phyloP scores from a whole-genome alignment of 1,140 invertebrate species.

The Heliconius himera region DNA sequence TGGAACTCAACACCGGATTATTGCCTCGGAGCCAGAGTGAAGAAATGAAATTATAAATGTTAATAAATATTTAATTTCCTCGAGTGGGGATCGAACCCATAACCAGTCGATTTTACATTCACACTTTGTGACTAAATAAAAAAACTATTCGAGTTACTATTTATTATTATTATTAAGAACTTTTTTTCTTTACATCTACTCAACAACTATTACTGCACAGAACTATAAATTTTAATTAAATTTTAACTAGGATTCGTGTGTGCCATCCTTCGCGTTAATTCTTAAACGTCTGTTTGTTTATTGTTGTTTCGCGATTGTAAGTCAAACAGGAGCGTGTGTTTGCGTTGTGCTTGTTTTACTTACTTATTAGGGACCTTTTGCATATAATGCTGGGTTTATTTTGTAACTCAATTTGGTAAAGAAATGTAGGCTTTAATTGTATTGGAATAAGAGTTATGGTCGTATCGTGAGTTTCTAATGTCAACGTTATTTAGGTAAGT shows the following conservation, averaged over 20 bases:
- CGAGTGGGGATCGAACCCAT: too few relatives aligned
- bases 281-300: conserved; percentile 46
- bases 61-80: too few relatives aligned
- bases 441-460: not conserved
- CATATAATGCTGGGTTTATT: conserved; percentile 42
- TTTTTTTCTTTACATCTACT: not conserved
- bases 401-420: not conserved
- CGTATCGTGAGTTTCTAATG: not conserved
- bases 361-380: conserved; percentile 44
- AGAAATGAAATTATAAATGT: too few relatives aligned
- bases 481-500: conserved; percentile 3
- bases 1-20: too few relatives aligned
- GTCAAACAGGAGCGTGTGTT: conserved; percentile 40
- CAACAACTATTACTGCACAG: not conserved
- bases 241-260: conserved; percentile 36
- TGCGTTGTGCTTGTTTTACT: conserved; percentile 44
- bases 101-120: too few relatives aligned
- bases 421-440: not conserved
- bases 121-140: too few relatives aligned
- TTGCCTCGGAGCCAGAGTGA: too few relatives aligned
- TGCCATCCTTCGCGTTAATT: conserved; percentile 45
- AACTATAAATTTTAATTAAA: conserved; percentile 23
- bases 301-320: conserved; percentile 45
- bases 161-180: too few relatives aligned
- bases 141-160: too few relatives aligned